These are phyloP conservation scores for Gasterosteus aculeatus DNA, from an alignment of 2,113 vertebrate genomes.

Conservation along the genomic window DNA sequence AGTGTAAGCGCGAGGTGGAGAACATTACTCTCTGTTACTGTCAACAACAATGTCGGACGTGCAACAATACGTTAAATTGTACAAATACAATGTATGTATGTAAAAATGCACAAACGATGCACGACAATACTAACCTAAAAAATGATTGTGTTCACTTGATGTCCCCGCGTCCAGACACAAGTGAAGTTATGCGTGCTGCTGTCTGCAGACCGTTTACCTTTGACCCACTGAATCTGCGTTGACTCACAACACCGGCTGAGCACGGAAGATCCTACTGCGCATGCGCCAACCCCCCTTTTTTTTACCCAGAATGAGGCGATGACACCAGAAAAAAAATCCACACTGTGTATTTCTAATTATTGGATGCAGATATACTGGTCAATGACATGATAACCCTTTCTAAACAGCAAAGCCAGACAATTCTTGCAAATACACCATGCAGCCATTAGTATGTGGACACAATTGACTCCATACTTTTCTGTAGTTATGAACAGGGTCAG, in stretches of 20 bases:
- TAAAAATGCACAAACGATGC: neutral
- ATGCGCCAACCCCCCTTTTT: constrained; percentile 17
- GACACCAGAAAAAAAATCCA: neutral
- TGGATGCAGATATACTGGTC: neutral
- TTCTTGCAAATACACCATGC: neutral
- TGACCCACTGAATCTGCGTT: constrained; percentile 36
- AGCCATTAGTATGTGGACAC: neutral
- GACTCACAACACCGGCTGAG: neutral
- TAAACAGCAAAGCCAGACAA: neutral
- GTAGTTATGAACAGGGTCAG: too few species aligned
- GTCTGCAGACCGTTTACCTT: constrained; percentile 38
- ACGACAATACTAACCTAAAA: constrained; percentile 33
- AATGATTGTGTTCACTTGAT: neutral
- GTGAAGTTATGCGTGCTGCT: neutral
- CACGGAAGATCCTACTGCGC: constrained; percentile 17
- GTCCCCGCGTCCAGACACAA: neutral
- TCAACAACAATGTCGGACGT: neutral
- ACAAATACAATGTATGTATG: neutral
- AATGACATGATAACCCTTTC: neutral
- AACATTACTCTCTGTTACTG: neutral
- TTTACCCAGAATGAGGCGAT: neutral
- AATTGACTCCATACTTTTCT: neutral
- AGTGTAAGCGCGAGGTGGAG: too few species aligned
- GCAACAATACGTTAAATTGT: neutral
- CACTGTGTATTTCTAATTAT: neutral